phyloP scores from a whole-genome alignment of 35 echinoderm and acorn worm genomes.

The Apostichopus parvimensis region DNA sequence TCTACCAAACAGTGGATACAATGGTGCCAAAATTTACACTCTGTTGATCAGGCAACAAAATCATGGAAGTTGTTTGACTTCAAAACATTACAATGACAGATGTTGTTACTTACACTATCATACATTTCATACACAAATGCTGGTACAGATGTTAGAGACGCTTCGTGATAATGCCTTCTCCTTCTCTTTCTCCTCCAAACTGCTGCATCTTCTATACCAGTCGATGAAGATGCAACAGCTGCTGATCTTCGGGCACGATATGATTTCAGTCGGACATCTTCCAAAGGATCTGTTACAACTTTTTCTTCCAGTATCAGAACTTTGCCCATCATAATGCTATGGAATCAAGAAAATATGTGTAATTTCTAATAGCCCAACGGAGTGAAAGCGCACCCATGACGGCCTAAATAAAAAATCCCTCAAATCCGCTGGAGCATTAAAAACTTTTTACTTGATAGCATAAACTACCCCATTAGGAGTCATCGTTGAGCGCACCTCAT shows the following conservation, averaged over 20 bases:
- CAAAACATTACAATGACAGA: background rate
- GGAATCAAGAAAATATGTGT: background rate
- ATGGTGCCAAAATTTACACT: too few species aligned
- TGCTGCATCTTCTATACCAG: constrained; percentile 29
- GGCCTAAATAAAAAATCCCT: too few species aligned
- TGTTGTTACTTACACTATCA: constrained; percentile 76
- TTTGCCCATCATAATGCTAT: constrained; percentile 77
- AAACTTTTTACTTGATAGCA: too few species aligned
- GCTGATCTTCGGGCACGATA: constrained; percentile 48
- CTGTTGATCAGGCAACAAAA: background rate
- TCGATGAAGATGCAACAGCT: background rate
- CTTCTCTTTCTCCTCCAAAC: constrained; percentile 69
- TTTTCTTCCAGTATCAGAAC: constrained; percentile 83
- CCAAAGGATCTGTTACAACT: constrained; percentile 59
- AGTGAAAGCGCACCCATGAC: too few species aligned
- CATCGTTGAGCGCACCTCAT: too few species aligned
- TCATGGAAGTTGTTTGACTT: background rate
- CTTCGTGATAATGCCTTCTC: constrained; percentile 63
- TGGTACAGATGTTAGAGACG: constrained; percentile 74
- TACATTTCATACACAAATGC: constrained; percentile 97
- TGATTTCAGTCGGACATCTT: constrained; percentile 56
- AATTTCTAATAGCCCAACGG: too few species aligned
- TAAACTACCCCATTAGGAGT: too few species aligned
- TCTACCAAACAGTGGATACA: too few species aligned
- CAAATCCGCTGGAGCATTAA: too few species aligned